phyloP scores from a whole-genome alignment of 2,113 vertebrate genomes.

The Chaenogobius annularis region DNA sequence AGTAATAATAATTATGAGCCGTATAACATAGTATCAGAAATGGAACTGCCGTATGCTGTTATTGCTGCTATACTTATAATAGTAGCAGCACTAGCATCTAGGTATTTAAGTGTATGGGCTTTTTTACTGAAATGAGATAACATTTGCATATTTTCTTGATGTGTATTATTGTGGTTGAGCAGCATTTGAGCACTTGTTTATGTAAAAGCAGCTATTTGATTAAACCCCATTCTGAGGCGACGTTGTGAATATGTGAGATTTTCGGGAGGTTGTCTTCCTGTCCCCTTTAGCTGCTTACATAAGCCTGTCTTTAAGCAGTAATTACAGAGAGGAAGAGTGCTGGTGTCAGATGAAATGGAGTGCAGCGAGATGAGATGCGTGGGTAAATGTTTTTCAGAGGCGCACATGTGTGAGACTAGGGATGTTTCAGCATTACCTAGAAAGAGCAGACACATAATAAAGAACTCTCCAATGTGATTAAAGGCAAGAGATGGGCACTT shows the following conservation, averaged over 20 bases:
- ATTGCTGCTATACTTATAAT: background rate
- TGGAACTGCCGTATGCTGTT: background rate
- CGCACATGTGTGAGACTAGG: background rate
- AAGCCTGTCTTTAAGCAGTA: conserved; percentile 42
- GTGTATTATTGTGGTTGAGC: background rate
- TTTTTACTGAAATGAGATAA: background rate
- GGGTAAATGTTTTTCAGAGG: conserved; percentile 20
- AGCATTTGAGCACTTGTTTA: background rate
- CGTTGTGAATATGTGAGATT: conserved; percentile 23
- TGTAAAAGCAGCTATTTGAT: background rate
- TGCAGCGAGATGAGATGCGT: conserved; percentile 37
- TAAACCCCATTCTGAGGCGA: background rate
- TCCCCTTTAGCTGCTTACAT: conserved; percentile 39
- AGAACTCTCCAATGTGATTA: conserved; percentile 14
- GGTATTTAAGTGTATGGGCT: background rate
- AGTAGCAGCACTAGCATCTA: background rate
- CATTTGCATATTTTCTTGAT: background rate
- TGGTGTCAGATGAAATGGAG: conserved; percentile 48
- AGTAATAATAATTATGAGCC: background rate
- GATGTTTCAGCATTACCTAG: background rate
- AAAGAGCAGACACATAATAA: background rate
- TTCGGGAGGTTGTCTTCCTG: conserved; percentile 23
- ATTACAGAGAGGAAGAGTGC: conserved; percentile 53
- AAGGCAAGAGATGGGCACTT: conserved; percentile 21
- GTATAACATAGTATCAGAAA: too few relatives aligned